phyloP scores from a whole-genome alignment of 2,113 vertebrate species.

The Podiceps cristatus region DNA sequence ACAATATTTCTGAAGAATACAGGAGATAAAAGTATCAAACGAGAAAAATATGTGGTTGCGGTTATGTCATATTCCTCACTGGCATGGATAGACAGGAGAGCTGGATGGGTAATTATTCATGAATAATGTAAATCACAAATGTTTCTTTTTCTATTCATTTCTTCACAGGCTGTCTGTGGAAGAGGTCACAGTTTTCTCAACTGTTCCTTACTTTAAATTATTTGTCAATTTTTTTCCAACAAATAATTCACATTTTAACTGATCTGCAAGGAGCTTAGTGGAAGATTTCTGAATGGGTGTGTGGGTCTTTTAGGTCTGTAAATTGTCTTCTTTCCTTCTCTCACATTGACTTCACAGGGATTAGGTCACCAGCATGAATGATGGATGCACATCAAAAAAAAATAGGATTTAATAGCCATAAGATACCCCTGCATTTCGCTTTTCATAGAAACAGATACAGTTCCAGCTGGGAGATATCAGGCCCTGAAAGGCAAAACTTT shows the following conservation, averaged over 20 bases:
- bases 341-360: neutral
- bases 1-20: neutral
- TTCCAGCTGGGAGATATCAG: neutral
- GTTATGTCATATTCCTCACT: neutral
- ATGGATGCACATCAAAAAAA: neutral
- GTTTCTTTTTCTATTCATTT: neutral
- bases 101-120: neutral
- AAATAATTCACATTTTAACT: neutral
- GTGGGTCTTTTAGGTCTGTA: neutral
- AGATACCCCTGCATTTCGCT: neutral
- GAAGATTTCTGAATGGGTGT: neutral
- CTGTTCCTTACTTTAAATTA: neutral
- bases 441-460: neutral
- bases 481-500: neutral
- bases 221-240: neutral
- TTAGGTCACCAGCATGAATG: neutral
- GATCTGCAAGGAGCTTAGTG: neutral
- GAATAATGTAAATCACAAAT: neutral
- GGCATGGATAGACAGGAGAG: neutral
- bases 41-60: neutral
- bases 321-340: neutral
- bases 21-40: neutral
- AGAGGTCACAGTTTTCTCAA: neutral
- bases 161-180: neutral
- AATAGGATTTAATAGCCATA: neutral